A percentile compares a stretch with the other conserved stretches of the same genome.
phyloP scores from a whole-genome alignment of 2,888 invertebrate species.

The Nebria brevicollis region DNA sequence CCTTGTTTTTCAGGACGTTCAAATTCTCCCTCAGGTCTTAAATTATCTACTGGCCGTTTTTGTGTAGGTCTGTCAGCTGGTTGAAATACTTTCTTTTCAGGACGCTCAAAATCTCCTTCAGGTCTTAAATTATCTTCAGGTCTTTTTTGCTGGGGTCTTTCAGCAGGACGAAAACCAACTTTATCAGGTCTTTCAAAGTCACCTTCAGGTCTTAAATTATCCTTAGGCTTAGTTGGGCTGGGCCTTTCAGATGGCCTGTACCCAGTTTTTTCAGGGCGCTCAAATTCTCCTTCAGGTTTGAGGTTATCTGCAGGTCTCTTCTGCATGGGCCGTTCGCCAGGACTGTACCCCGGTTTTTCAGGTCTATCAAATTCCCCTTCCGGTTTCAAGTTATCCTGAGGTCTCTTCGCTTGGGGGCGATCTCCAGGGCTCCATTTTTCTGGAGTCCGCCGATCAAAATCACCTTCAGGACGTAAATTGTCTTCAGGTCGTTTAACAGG shows the following conservation, averaged over 20 bases:
- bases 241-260: constrained; percentile 60
- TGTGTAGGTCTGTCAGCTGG: constrained; percentile 59
- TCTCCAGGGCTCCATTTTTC: constrained; percentile 62
- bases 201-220: constrained; percentile 58
- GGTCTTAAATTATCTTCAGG: constrained; percentile 70
- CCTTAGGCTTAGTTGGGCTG: constrained; percentile 59
- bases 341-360: constrained; percentile 58
- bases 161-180: constrained; percentile 56
- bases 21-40: constrained; percentile 64
- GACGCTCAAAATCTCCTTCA: constrained; percentile 68
- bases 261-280: constrained; percentile 54
- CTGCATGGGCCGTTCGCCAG: constrained; percentile 61
- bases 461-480: constrained; percentile 65
- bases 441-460: constrained; percentile 58
- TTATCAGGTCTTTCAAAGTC: constrained; percentile 57
- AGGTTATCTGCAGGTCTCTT: constrained; percentile 68
- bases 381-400: constrained; percentile 62
- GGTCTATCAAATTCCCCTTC: constrained; percentile 63
- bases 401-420: constrained; percentile 60
- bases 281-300: constrained; percentile 64
- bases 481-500: constrained; percentile 62
- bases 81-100: constrained; percentile 61
- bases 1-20: constrained; percentile 57
- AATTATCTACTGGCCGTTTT: constrained; percentile 64
- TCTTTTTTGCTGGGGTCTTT: constrained; percentile 60